Conservation (phyloP, 2,113 vertebrate genomes). For the Ibidorhyncha struthersii region DNA sequence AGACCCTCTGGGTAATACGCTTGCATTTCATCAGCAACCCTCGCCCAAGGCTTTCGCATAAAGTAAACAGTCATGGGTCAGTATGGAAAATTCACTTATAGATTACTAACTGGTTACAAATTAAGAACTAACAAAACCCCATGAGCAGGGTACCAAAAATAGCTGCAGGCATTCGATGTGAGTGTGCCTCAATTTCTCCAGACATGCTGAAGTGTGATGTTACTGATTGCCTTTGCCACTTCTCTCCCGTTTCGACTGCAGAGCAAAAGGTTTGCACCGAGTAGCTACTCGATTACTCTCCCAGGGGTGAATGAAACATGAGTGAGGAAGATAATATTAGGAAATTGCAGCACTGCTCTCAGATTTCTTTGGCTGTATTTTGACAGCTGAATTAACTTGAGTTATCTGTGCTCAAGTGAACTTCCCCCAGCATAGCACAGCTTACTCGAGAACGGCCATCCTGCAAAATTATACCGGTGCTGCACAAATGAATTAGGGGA, state of each 20-base stretch:
- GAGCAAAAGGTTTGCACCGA: neutral
- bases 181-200: neutral
- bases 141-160: neutral
- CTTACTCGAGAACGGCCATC: neutral
- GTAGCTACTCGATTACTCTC: neutral
- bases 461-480: neutral
- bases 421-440: neutral
- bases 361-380: conserved; percentile 51
- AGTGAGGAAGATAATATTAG: conserved; percentile 43
- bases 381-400: conserved; percentile 62
- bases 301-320: conserved; percentile 28
- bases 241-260: neutral
- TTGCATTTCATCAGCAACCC: neutral
- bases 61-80: neutral
- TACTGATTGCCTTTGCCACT: neutral
- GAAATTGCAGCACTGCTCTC: conserved; percentile 40
- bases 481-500: neutral
- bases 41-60: neutral
- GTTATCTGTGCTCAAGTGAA: conserved; percentile 25
- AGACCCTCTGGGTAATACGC: neutral
- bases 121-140: neutral
- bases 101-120: neutral
- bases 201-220: neutral
- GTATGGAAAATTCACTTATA: neutral
- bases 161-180: neutral